Base-by-base conservation (phyloP, 2,113 vertebrate species). In the Pica pica region DNA sequence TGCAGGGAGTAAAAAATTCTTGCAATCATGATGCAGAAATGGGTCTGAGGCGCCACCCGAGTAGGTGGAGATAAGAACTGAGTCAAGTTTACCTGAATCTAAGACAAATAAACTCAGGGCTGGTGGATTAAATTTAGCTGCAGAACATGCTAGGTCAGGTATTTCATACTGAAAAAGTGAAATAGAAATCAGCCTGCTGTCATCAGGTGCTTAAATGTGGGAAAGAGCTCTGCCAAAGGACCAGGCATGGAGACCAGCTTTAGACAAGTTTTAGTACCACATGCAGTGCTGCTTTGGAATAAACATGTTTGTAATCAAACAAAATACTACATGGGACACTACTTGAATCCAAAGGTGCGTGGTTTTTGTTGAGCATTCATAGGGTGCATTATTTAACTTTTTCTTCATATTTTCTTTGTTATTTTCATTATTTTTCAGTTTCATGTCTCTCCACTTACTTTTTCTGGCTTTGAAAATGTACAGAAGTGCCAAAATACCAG, bases 401-500 rank as follows among this genome's bases (percentile, higher is more conserved):
- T 92, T 77, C 17, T 82, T 82, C 19, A 60, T 64, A 42, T 90
- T 76, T 94, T 47, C 49, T 74, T 85, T 83, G 14, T 65, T 84
- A 80, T 71, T 94, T 83, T 91, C 55, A 44, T 77, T 77, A 59
- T 86, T 90, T 94, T 92, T 96, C 44, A 83, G 82, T 90, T 93
- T 91, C 37, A 8, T 92, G 71, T 95, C 88, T 89, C 90, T 88
- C 61, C 49, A 61, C 75, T 96, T 92, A 96, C 92, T 95, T 96
- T 96, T 93, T 95, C 96, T 97, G 95, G 95, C 94, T 87, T 94
- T 86, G 76, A 96, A 92, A 96, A 90, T 64, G 55, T 73, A 87
- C 83, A 68, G 53, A 94, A 90, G 83, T 95, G 96, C 96, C 96
- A 97, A 97, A 97, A 97, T 96, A 96, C 90, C 93, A 92, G 76